Conservation (phyloP, 2,888 invertebrate species). For the Urechis unicinctus region DNA sequence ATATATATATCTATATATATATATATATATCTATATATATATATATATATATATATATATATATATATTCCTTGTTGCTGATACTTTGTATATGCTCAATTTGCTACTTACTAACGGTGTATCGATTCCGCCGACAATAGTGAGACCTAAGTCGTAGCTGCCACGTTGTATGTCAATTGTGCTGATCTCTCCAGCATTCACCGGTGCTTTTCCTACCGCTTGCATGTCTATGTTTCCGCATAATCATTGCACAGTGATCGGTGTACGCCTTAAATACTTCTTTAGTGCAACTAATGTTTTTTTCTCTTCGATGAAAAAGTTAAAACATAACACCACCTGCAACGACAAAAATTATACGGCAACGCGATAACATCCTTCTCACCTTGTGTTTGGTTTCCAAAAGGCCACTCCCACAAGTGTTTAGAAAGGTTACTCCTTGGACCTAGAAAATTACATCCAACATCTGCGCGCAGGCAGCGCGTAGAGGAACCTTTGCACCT, state of each 20-base stretch:
- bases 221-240: background rate
- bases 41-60: too few species aligned
- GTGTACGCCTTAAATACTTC: too few species aligned
- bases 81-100: too few species aligned
- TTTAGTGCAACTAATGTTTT: too few species aligned
- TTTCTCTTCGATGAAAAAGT: too few species aligned
- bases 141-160: constrained; percentile 49
- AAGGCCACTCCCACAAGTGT: constrained; percentile 48
- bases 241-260: background rate
- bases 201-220: constrained; percentile 31
- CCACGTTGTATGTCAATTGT: constrained; percentile 51
- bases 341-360: too few species aligned
- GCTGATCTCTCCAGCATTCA: constrained; percentile 51
- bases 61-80: too few species aligned
- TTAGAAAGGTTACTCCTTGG: constrained; percentile 45
- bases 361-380: too few species aligned
- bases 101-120: constrained; percentile 54
- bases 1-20: too few species aligned
- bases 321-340: too few species aligned
- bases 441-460: constrained; percentile 47
- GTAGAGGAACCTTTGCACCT: constrained; percentile 48
- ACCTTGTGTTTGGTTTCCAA: constrained; percentile 41
- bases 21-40: too few species aligned
- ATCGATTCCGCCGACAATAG: constrained; percentile 53
- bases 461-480: constrained; percentile 39